Conservation (phyloP, 2,888 invertebrate species). For the Scaptomyza parva region DNA sequence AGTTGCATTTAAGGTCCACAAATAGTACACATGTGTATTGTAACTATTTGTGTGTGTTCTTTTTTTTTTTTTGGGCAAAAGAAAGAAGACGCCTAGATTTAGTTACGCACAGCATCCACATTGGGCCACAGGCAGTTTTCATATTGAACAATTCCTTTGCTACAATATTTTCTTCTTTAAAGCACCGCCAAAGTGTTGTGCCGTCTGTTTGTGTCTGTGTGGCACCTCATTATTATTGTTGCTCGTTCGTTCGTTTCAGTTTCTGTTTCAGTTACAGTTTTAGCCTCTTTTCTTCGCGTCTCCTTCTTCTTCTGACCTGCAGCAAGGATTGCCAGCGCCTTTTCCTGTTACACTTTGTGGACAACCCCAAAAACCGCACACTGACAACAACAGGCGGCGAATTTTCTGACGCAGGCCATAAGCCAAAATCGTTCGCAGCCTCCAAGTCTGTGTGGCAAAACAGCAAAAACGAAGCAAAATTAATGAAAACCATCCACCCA, state of each 20-base stretch:
- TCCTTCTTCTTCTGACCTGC: slow-evolving; percentile 18
- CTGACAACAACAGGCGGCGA: slow-evolving; percentile 11
- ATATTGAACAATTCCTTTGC: slow-evolving; percentile 3
- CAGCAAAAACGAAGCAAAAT: slow-evolving; percentile 68
- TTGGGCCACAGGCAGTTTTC: slow-evolving; percentile 8
- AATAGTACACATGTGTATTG: slow-evolving; percentile 5
- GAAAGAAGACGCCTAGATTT: slow-evolving; percentile 1
- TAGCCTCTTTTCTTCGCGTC: not conserved
- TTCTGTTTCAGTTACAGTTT: not conserved
- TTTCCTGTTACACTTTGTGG: slow-evolving; percentile 57
- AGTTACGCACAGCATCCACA: slow-evolving; percentile 19
- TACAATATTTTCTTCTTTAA: not conserved
- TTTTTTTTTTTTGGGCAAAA: not conserved
- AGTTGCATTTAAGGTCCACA: slow-evolving; percentile 27
- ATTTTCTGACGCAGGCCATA: slow-evolving; percentile 48
- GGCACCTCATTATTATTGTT: slow-evolving; percentile 65
- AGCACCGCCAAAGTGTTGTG: slow-evolving; percentile 61
- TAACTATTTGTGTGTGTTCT: not conserved
- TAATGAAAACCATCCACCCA: slow-evolving; percentile 70
- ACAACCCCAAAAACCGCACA: slow-evolving; percentile 62
- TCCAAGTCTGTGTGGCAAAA: slow-evolving; percentile 39
- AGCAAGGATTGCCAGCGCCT: slow-evolving; percentile 35
- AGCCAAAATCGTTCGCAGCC: slow-evolving; percentile 70
- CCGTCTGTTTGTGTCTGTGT: slow-evolving; percentile 62
- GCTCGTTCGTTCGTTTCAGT: slow-evolving; percentile 14